Evolutionary conservation across 2,888 invertebrate species (phyloP).

Genomic region (Lochmaea crataegi): DNA sequence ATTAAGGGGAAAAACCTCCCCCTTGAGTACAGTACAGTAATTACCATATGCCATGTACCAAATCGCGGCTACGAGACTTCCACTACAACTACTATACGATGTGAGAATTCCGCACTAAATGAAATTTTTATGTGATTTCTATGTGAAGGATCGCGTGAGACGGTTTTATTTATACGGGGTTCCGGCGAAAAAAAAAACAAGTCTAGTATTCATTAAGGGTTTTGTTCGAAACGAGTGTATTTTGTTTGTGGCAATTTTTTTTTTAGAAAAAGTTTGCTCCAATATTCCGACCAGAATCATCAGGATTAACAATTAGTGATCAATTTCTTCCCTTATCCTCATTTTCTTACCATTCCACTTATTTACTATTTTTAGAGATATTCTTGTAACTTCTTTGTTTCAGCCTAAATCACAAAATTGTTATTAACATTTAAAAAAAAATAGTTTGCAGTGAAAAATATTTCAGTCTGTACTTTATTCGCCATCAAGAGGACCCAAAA

Average conservation of each 20-base stretch:
- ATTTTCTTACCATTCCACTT: too few species aligned
- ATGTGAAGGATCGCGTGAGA: conserved; percentile 22
- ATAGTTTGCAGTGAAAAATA: too few species aligned
- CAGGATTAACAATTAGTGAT: too few species aligned
- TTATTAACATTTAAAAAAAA: too few species aligned
- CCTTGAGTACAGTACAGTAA: conserved; percentile 44
- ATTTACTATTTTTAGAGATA: too few species aligned
- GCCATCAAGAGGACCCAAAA: too few species aligned
- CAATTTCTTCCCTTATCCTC: too few species aligned
- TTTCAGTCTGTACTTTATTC: too few species aligned
- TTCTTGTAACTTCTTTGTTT: too few species aligned
- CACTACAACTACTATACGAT: conserved; percentile 5
- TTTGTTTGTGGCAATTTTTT: background rate
- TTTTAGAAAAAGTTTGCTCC: background rate
- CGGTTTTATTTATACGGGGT: background rate
- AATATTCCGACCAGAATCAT: too few species aligned
- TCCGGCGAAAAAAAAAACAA: background rate
- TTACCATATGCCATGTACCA: conserved; percentile 49
- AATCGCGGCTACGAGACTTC: conserved; percentile 30
- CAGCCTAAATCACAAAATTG: too few species aligned
- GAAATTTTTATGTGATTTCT: conserved; percentile 22
- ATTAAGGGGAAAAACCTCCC: conserved; percentile 46
- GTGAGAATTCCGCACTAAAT: conserved; percentile 28
- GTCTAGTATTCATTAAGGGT: background rate
- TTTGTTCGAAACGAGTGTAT: background rate